Base-by-base conservation (phyloP, 2,888 invertebrate genomes). In the Acanthosepion esculentum region DNA sequence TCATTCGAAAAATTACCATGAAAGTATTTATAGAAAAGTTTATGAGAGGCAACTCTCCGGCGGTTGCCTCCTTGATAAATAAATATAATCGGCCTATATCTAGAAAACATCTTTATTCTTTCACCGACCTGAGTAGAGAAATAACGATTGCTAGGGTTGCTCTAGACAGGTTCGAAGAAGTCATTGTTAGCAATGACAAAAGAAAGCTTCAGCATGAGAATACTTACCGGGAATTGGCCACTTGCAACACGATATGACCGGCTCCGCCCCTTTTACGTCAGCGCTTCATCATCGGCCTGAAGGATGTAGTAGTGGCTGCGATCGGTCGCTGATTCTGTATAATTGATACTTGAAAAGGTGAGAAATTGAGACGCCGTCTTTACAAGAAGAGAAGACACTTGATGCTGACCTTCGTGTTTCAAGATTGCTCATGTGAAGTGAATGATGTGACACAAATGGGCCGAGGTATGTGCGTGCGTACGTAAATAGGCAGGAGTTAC, bases 301-400 rank as follows among this genome's bases (percentile, higher is more conserved):
- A 78, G 78, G 12, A 33, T 33, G 78, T 78, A n/a, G n/a, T 12
- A 78, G 78, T n/a, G 78, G n/a, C 33, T 10, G 33, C n/a, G 78
- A 78, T 78, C 78, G 15, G 78, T 78, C 78, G 78, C 12, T 4
- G n/a, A 78, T 10, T 78, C 33, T 12, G n/a, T 33, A 78, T 78
- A 78, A 78, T 78, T 78, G 78, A 78, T 78, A 78, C 78, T 78
- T 78, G 78, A 78, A 78, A 78, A 78, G 78, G 78, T 78, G 78
- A 78, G 12, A 78, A 78, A n/a, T 33, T 78, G 78, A 78, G n/a
- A 78, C n/a, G 78, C 12, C n/a, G n/a, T 78, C n/a, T 78, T 78
- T 10, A 10, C 78, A 33, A 78, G 78, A 33, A 78, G 12, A 78
- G 78, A 78, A 78, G 78, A 78, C n/a, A 78, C 78, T 78, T 78